Evolutionary conservation across 2,797 vertebrate species (phyloP), one percentile per base, ranked within the genome.

Genomic region (Siniperca scherzeri): DNA sequence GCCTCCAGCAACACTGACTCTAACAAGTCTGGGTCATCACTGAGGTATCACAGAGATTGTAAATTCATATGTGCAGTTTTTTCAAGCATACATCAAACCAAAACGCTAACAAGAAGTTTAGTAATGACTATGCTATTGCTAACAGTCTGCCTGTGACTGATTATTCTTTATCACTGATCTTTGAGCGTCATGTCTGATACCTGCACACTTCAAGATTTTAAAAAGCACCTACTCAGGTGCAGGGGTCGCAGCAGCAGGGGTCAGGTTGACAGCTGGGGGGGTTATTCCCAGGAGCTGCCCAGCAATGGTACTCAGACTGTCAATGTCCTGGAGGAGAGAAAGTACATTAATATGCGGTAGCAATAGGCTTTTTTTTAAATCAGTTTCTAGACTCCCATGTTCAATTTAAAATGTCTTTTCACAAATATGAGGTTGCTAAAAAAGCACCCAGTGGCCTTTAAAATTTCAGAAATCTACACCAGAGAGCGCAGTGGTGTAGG

Each of bases 1-100:
- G 38, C 73, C 3, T 55, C 52, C 38, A 74, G 59, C 77, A 80
- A 69, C 38, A 55, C n/a, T 33, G 25, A 67, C 52, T 70, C 53
- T 33, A 71, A 8, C 21, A 12, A 7, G 3, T 78, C 55, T 52
- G 40, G 17, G 10, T 71, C 7, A 9, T 55, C 2, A 3, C 69
- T 67, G 53, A 10, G 1, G 48, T 17, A 36, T 53, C 36, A 48
- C 42, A 72, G 46, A 57, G 7, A 66, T 52, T 40, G 4, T 44
- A 25, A 17, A 66, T 72, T 55, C 5, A 61, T 21, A 60, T 14
- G 38, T 21, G 48, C 36, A 56, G 11, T 33, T 76, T 59, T 64
- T 57, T 33, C 33, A 59, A 30, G 14, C 7, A 38, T 36, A 14
- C 52, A n/a, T 27, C 33, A 80, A 40, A 57, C 16, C 22, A 27